Conservation (phyloP, 2,113 vertebrate species). For the Aldabrachelys gigantea region DNA sequence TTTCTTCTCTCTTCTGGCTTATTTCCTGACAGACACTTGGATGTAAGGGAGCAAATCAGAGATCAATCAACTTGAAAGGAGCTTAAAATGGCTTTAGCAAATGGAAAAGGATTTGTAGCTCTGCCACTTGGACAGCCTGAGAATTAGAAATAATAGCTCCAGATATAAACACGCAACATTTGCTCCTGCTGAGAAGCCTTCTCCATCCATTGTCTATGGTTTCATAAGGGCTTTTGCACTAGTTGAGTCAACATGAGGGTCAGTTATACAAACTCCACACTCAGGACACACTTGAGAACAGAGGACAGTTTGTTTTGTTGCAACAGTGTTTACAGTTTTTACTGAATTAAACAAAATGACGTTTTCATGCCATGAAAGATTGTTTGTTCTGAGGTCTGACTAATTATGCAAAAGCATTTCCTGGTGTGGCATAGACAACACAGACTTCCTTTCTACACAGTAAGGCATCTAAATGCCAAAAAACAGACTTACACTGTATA, state of each 20-base stretch:
- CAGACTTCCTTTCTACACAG: not conserved
- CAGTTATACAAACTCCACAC: slow-evolving; percentile 24
- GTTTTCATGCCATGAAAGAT: slow-evolving; percentile 15
- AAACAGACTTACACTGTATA: not conserved
- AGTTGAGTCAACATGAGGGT: fast-evolving
- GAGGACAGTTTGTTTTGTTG: slow-evolving; percentile 19
- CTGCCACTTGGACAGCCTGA: not conserved
- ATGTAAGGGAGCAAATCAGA: not conserved
- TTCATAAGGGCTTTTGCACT: slow-evolving; percentile 25
- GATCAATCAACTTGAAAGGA: not conserved
- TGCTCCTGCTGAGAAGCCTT: slow-evolving; percentile 19
- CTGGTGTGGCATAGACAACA: not conserved
- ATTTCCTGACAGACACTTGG: not conserved
- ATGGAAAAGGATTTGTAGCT: not conserved
- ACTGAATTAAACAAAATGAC: slow-evolving; percentile 38
- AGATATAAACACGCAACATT: not conserved
- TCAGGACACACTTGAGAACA: slow-evolving; percentile 51
- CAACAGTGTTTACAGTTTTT: slow-evolving; percentile 12
- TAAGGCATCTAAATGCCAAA: not conserved
- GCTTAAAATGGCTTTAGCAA: not conserved
- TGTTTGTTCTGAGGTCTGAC: slow-evolving; percentile 32
- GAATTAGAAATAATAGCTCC: slow-evolving; percentile 27
- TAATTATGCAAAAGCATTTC: slow-evolving; percentile 21
- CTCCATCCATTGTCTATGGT: slow-evolving; percentile 19
- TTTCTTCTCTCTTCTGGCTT: not conserved